A percentile compares a stretch with the other conserved stretches of the same genome.
Evolutionary conservation across 2,113 vertebrate genomes (phyloP).

Genomic region (Xyliphius kryptos): DNA sequence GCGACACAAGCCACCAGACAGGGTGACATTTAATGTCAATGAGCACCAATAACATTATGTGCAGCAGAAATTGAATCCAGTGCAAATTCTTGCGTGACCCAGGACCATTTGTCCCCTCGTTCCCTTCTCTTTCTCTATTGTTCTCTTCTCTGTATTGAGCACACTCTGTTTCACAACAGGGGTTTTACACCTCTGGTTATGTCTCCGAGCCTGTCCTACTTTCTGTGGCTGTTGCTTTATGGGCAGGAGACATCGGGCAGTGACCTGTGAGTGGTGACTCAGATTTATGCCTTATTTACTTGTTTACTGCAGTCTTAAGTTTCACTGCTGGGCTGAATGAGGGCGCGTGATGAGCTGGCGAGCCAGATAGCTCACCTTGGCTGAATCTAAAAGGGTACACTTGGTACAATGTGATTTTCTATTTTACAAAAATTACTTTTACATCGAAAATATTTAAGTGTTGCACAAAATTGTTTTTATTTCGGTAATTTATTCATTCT

Average conservation of each 20-base stretch:
- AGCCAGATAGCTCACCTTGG: constrained; percentile 45
- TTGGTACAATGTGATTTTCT: too few species aligned
- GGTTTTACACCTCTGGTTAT: too few species aligned
- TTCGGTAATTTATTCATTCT: too few species aligned
- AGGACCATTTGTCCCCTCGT: constrained; percentile 9
- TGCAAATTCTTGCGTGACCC: constrained; percentile 30
- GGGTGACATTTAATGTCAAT: constrained; percentile 26
- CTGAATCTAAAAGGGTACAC: too few species aligned
- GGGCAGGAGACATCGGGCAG: not conserved
- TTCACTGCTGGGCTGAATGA: constrained; percentile 46
- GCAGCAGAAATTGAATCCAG: constrained; percentile 30
- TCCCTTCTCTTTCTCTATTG: not conserved
- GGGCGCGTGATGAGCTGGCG: constrained; percentile 55
- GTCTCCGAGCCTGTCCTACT: too few species aligned
- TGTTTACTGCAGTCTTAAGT: constrained; percentile 55
- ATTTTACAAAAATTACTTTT: too few species aligned
- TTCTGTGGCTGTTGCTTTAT: too few species aligned
- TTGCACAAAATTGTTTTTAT: too few species aligned
- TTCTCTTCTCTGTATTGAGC: too few species aligned
- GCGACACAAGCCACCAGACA: not conserved
- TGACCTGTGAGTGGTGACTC: not conserved
- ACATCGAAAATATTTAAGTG: too few species aligned
- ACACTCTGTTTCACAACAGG: too few species aligned
- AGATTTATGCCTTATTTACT: constrained; percentile 58
- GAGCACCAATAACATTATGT: constrained; percentile 39